Conservation (phyloP, 2,888 invertebrate species). For the Gymnoscelis rufifasciata region DNA sequence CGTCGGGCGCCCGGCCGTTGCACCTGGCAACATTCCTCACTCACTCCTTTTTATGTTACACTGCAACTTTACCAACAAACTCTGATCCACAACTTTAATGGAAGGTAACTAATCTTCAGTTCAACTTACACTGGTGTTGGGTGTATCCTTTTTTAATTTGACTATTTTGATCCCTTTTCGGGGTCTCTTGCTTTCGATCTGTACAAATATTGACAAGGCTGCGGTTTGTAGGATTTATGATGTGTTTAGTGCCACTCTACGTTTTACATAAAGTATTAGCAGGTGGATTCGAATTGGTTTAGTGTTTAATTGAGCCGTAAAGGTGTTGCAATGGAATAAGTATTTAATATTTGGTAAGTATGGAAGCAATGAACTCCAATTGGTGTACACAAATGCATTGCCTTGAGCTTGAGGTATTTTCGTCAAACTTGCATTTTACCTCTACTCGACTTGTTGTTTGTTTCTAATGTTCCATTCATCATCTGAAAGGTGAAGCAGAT, state of each 20-base stretch:
- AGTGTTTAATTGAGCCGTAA: constrained; percentile 37
- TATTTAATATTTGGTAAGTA: background rate
- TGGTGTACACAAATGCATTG: too few relatives aligned
- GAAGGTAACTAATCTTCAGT: constrained; percentile 41
- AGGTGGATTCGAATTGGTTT: constrained; percentile 47
- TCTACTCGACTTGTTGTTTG: too few relatives aligned
- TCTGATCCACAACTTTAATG: constrained; percentile 39
- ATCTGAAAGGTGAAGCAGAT: too few relatives aligned
- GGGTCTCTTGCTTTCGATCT: constrained; percentile 35
- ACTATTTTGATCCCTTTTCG: constrained; percentile 52
- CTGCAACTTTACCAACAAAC: constrained; percentile 58
- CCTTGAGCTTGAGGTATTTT: too few relatives aligned
- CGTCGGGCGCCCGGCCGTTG: constrained; percentile 67
- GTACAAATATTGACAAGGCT: constrained; percentile 56
- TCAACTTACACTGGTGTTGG: constrained; percentile 43
- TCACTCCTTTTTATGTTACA: constrained; percentile 74
- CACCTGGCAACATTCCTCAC: constrained; percentile 77
- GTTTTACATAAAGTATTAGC: constrained; percentile 52
- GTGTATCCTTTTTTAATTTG: constrained; percentile 57
- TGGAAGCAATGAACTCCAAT: too few relatives aligned
- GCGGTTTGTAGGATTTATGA: constrained; percentile 55
- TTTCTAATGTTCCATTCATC: too few relatives aligned
- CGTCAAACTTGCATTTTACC: too few relatives aligned
- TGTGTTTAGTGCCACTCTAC: constrained; percentile 44
- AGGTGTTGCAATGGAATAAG: constrained; percentile 6